Evolutionary conservation across 2,113 vertebrate genomes (phyloP).

Genomic region (Rhegmatorhina hoffmannsi): DNA sequence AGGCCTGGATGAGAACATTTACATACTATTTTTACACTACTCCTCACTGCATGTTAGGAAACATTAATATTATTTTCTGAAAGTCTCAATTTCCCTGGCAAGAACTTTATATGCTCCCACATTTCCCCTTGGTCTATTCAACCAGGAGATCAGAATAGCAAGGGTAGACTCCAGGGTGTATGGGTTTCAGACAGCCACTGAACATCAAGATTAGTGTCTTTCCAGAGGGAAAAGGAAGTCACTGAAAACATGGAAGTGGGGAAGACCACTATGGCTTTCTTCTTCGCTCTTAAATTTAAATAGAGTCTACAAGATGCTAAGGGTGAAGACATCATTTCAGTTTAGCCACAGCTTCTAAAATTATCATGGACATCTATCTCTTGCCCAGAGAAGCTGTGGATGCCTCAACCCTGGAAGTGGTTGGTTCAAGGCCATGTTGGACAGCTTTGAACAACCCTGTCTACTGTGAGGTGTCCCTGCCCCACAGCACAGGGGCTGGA

Average conservation of each 20-base stretch:
- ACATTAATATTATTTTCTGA: neutral
- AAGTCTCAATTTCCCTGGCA: neutral
- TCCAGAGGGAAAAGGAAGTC: neutral
- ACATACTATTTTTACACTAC: neutral
- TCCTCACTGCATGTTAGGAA: neutral
- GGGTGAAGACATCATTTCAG: neutral
- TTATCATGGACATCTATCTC: neutral
- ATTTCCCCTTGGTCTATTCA: neutral
- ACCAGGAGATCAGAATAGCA: neutral
- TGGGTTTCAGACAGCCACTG: neutral
- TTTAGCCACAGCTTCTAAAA: neutral
- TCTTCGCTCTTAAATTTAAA: neutral
- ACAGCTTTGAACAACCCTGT: neutral
- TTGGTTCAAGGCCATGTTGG: neutral
- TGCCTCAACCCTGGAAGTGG: neutral
- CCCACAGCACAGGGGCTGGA: neutral
- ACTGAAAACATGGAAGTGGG: neutral
- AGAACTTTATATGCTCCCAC: neutral
- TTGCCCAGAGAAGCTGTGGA: neutral
- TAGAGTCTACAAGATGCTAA: neutral
- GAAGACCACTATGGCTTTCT: neutral
- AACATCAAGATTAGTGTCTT: neutral
- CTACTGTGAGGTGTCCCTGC: neutral
- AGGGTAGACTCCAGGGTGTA: neutral
- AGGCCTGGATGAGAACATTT: neutral